A percentile compares a stretch with the other conserved stretches of the same genome.
phyloP scores from a whole-genome alignment of 2,797 vertebrate genomes.

The Momotus momota region DNA sequence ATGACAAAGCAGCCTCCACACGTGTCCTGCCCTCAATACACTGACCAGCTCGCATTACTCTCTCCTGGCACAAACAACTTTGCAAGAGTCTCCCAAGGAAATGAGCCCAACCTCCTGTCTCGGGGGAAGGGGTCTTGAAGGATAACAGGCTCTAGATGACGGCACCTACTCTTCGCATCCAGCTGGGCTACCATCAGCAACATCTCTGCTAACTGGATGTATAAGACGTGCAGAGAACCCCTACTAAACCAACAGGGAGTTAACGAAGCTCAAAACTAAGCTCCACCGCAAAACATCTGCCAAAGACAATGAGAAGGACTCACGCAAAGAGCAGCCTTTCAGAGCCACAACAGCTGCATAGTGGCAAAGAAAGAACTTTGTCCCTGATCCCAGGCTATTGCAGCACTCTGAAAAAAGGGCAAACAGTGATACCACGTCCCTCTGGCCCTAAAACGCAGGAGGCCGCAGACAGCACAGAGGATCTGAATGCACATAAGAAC shows the following conservation, averaged over 20 bases:
- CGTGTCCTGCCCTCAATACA: background rate
- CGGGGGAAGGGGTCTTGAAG: background rate
- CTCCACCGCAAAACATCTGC: conserved; percentile 28
- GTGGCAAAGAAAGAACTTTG: background rate
- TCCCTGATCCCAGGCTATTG: background rate
- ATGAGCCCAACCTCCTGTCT: background rate
- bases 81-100: background rate
- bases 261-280: conserved; percentile 28
- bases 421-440: background rate
- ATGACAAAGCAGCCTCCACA: conserved; percentile 11
- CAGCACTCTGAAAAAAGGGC: background rate
- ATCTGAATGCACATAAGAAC: background rate
- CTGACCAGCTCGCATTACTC: background rate
- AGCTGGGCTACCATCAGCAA: background rate
- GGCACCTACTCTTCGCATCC: background rate
- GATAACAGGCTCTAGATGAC: background rate
- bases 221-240: background rate
- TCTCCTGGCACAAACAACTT: background rate
- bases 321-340: background rate
- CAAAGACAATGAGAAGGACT: conserved; percentile 47
- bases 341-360: background rate
- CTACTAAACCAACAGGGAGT: conserved; percentile 28
- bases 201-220: background rate
- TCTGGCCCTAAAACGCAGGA: background rate
- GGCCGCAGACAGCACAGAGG: background rate